phyloP scores from a whole-genome alignment of 2,113 vertebrate genomes.

The Silurus glanis region DNA sequence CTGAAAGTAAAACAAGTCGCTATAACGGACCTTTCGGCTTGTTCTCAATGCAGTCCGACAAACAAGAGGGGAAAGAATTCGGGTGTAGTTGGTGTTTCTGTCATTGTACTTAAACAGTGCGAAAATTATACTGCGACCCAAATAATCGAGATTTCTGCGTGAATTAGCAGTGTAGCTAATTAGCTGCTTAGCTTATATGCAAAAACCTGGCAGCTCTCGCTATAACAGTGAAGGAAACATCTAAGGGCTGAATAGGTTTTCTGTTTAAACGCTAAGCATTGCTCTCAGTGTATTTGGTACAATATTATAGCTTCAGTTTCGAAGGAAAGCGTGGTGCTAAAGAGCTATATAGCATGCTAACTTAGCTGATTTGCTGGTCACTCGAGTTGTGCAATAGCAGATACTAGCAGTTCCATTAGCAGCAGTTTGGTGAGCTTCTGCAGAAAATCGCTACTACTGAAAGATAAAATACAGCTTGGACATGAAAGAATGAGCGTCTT shows the following conservation, averaged over 20 bases:
- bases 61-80: neutral
- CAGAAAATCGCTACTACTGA: neutral
- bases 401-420: neutral
- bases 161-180: slow-evolving; percentile 2
- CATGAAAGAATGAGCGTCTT: slow-evolving; percentile 48
- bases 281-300: neutral
- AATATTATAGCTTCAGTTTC: neutral
- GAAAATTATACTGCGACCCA: neutral
- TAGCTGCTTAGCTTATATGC: neutral
- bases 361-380: neutral
- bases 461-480: neutral
- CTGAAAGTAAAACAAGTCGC: slow-evolving; percentile 47
- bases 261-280: no score
- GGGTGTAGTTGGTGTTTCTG: neutral
- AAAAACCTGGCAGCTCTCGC: neutral
- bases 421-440: neutral
- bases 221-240: neutral
- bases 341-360: neutral
- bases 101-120: neutral
- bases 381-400: neutral
- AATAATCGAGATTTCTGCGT: neutral
- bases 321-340: neutral
- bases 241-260: neutral
- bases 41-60: neutral
- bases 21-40: neutral